A percentile compares a stretch with the other conserved stretches of the same genome.
phyloP scores from a whole-genome alignment of 2,888 invertebrate genomes.

The Rambutsinella grinnellia region DNA sequence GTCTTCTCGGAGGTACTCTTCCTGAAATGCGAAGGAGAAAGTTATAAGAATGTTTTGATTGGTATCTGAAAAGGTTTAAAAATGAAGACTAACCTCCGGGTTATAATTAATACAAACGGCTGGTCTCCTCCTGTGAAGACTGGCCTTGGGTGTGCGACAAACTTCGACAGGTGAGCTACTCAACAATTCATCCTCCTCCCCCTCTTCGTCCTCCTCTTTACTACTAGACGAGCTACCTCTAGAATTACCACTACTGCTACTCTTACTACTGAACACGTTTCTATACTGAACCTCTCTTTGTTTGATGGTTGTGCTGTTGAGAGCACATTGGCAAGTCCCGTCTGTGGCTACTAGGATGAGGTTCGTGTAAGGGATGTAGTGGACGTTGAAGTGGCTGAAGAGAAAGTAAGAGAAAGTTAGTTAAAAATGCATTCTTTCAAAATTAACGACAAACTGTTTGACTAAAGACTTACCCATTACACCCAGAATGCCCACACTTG shows the following conservation, averaged over 20 bases:
- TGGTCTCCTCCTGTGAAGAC: constrained; percentile 59
- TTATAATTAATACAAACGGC: constrained; percentile 47
- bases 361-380: constrained; percentile 91
- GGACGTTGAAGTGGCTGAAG: constrained; percentile 88
- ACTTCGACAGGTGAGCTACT: constrained; percentile 43
- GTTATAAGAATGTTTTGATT: background rate
- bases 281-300: constrained; percentile 57
- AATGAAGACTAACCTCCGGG: constrained; percentile 47
- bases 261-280: constrained; percentile 14
- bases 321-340: constrained; percentile 62
- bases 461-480: constrained; percentile 77
- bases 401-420: no score
- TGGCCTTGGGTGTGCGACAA: constrained; percentile 57
- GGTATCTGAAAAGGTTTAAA: no score
- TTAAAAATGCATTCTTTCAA: background rate
- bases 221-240: no score
- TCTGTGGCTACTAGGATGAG: constrained; percentile 89
- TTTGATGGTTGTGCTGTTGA: constrained; percentile 55
- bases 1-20: constrained; percentile 32
- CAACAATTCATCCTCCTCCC: constrained; percentile 10
- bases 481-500: constrained; percentile 73
- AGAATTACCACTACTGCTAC: background rate
- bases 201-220: constrained; percentile 5
- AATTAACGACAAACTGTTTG: constrained; percentile 38
- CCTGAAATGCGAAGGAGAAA: background rate